Evolutionary conservation across 2,113 vertebrate genomes (phyloP).

Genomic region (Anser cygnoides): DNA sequence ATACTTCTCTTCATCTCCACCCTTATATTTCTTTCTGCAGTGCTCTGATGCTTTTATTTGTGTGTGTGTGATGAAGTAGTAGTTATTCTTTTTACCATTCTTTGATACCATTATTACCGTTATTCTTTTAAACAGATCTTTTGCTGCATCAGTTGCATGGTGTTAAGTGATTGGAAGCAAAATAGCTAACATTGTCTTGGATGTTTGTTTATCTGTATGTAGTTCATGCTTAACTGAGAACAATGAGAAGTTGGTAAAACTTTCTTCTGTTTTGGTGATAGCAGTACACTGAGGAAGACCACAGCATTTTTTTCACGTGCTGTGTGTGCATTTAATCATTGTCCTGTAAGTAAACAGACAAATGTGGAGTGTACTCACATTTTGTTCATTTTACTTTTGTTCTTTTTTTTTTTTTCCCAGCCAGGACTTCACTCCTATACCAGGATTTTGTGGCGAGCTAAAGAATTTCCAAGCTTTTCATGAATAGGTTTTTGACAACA

Average conservation of each 20-base stretch:
- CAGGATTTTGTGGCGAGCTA: neutral
- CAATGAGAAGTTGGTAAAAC: neutral
- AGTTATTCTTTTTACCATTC: neutral
- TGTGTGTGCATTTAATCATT: neutral
- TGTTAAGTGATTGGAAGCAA: neutral
- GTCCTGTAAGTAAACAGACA: neutral
- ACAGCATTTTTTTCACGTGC: neutral
- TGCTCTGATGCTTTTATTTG: neutral
- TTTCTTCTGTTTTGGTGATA: neutral
- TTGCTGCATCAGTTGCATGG: neutral
- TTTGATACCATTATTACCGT: too few relatives aligned
- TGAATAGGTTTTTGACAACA: neutral
- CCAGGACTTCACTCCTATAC: neutral
- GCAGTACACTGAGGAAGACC: neutral
- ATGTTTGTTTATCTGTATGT: neutral
- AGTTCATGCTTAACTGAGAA: neutral
- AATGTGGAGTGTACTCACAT: neutral
- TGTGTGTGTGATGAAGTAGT: neutral
- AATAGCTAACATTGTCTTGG: neutral
- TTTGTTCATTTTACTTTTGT: neutral
- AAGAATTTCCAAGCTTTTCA: neutral
- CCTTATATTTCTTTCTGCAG: neutral
- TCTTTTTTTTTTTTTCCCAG: neutral
- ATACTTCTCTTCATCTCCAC: neutral
- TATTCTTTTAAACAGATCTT: neutral